Evolutionary conservation across 1,140 invertebrate genomes (phyloP).

Genomic region (Euura lappo): DNA sequence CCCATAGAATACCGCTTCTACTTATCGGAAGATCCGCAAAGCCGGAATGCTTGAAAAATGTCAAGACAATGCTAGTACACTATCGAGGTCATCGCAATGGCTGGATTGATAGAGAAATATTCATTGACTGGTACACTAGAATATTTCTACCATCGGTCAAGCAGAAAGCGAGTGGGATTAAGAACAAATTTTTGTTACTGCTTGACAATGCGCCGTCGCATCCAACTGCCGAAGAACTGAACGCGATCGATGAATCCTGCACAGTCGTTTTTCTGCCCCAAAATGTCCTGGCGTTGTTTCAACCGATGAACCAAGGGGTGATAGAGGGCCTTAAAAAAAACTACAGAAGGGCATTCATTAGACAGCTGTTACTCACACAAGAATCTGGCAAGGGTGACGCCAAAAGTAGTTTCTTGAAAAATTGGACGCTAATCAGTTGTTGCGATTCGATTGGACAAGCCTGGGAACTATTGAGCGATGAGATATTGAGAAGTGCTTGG

Average conservation of each 20-base stretch:
- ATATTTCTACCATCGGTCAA: background rate
- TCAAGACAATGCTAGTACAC: too few relatives aligned
- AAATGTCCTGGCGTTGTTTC: conserved; percentile 48
- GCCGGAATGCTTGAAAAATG: too few relatives aligned
- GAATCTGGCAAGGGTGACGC: too few relatives aligned
- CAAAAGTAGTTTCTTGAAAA: too few relatives aligned
- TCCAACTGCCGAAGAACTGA: conserved; percentile 47
- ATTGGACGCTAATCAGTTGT: too few relatives aligned
- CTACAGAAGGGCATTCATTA: conserved; percentile 10
- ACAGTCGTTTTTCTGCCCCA: conserved; percentile 51
- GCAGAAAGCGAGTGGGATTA: conserved; percentile 1
- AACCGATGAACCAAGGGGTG: conserved; percentile 47
- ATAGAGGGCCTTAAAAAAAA: conserved; percentile 16
- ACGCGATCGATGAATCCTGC: conserved; percentile 46
- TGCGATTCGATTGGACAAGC: too few relatives aligned
- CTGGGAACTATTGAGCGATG: too few relatives aligned
- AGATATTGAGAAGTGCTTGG: too few relatives aligned
- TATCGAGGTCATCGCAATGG: too few relatives aligned
- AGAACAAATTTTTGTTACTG: background rate
- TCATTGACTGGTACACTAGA: background rate
- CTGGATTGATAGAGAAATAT: too few relatives aligned
- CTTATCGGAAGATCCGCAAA: conserved; percentile 26
- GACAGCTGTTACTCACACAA: too few relatives aligned
- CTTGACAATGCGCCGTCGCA: conserved; percentile 40
- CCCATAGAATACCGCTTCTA: conserved; percentile 41